These are phyloP conservation scores for Acholoe squamosa DNA, from an alignment of 2,888 invertebrate species.

Conservation along the genomic window DNA sequence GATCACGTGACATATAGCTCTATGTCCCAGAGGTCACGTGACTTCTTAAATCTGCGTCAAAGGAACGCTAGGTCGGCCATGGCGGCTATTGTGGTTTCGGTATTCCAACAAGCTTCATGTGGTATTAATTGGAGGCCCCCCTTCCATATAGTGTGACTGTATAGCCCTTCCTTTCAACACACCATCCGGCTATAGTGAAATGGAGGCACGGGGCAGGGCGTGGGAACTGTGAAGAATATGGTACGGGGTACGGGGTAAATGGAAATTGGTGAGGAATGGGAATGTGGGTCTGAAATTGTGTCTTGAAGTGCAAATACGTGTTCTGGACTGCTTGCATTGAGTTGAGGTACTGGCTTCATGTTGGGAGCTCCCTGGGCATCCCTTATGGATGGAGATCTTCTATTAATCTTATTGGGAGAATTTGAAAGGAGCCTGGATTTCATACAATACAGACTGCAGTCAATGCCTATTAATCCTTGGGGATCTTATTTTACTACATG, in stretches of 20 bases:
- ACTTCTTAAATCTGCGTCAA: background rate
- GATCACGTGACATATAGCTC: background rate
- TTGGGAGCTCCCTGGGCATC: background rate
- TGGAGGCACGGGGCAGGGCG: too few relatives aligned
- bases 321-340: background rate
- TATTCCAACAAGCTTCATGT: background rate
- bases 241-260: too few relatives aligned
- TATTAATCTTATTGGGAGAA: background rate
- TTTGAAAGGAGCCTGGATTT: background rate
- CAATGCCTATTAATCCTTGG: too few relatives aligned
- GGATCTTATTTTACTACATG: too few relatives aligned
- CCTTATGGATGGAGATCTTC: background rate
- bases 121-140: background rate
- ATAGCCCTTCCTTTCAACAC: slow-evolving; percentile 9
- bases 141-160: background rate
- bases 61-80: background rate
- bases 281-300: background rate
- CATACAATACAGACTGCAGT: too few relatives aligned
- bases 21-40: background rate
- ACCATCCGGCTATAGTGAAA: too few relatives aligned
- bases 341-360: background rate
- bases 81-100: slow-evolving; percentile 18
- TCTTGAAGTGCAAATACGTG: background rate
- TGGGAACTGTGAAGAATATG: too few relatives aligned
- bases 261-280: background rate